Conservation (phyloP, 2,888 invertebrate genomes). For the Drosophila rubida region DNA sequence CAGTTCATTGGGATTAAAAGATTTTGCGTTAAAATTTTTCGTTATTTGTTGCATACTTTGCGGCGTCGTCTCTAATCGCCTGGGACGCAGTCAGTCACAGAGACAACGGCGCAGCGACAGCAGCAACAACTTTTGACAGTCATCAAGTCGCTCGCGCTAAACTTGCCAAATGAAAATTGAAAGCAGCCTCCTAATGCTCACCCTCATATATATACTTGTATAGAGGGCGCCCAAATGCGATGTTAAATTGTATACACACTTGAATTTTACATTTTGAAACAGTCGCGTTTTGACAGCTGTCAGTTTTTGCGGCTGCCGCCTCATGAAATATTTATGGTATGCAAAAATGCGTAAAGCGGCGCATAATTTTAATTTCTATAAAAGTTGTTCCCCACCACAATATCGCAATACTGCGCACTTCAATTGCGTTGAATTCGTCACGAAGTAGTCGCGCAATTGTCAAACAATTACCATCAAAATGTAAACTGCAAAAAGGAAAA, state of each 20-base stretch:
- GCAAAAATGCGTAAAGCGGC: constrained; percentile 61
- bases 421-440: constrained; percentile 7
- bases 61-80: constrained; percentile 44
- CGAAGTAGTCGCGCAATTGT: background rate
- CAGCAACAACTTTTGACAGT: constrained; percentile 59
- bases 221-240: constrained; percentile 38
- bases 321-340: constrained; percentile 76
- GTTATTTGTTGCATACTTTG: constrained; percentile 67
- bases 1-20: constrained; percentile 82
- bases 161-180: constrained; percentile 63
- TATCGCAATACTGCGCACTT: constrained; percentile 15
- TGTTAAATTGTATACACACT: constrained; percentile 54
- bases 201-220: background rate
- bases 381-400: constrained; percentile 11
- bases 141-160: constrained; percentile 39
- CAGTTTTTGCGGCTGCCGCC: constrained; percentile 69
- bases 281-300: constrained; percentile 77
- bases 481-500: background rate
- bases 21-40: constrained; percentile 71
- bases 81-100: constrained; percentile 42
- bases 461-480: background rate
- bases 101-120: constrained; percentile 17
- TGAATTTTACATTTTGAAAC: constrained; percentile 55
- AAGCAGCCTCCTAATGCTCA: constrained; percentile 30
- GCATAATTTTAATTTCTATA: constrained; percentile 55